A percentile compares a stretch with the other conserved stretches of the same genome.
Conservation (phyloP, 2,113 vertebrate species). For the Bufo bufo region DNA sequence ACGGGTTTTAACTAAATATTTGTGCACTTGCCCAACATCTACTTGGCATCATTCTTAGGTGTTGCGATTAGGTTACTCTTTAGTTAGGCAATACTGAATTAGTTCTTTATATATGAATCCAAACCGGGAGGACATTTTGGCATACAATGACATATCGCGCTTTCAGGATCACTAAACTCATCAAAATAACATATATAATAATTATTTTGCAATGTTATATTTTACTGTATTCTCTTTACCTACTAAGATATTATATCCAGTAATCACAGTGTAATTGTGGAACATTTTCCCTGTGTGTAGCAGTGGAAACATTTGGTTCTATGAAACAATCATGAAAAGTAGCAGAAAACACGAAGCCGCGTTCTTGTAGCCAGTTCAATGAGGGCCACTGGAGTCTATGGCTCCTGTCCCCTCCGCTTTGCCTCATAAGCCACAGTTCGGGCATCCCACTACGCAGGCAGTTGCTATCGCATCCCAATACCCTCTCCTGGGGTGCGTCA, state of each 20-base stretch:
- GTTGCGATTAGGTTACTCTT: neutral
- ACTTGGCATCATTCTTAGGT: neutral
- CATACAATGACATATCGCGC: neutral
- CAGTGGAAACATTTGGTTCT: constrained; percentile 1
- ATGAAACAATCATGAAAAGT: neutral
- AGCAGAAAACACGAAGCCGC: neutral
- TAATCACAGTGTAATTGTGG: constrained; percentile 1
- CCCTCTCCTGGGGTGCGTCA: no score
- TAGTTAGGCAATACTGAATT: neutral
- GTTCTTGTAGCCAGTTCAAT: neutral
- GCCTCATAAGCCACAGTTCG: no score
- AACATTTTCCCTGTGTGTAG: neutral
- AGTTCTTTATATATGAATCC: neutral
- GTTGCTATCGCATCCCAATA: no score
- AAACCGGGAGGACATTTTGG: neutral
- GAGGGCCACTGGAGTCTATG: no score
- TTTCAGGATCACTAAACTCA: neutral
- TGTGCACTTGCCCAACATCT: neutral
- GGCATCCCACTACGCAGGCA: no score
- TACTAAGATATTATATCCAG: constrained; percentile 4
- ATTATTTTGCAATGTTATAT: neutral
- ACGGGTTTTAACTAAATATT: neutral
- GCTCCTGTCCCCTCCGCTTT: no score
- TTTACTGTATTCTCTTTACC: neutral
- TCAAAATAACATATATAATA: constrained; percentile 11